Base-by-base conservation (phyloP, 2,113 vertebrate species). In the Malurus cyaneus region DNA sequence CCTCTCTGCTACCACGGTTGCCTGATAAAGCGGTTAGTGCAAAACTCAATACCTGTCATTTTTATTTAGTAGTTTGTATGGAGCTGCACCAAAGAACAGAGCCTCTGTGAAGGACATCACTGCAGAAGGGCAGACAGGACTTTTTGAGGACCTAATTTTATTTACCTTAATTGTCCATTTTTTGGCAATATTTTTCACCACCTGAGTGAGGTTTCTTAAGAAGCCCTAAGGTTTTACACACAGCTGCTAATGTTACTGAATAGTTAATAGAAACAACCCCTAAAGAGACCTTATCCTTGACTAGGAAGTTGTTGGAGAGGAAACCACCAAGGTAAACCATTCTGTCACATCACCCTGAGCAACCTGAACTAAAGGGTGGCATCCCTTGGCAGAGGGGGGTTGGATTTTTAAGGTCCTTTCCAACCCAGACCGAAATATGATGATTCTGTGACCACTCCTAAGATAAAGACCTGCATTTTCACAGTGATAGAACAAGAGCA, bases 1-100 rank as follows among this genome's bases (percentile, higher is more conserved):
- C 11, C 19, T 80, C 29, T 23, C 28, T 6, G 2, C 50, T 64
- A 36, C 31, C 15, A 1, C 2, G 0, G 59, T 42, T 4, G 1
- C 46, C 64, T 72, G 42, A 9, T 49, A 84, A 81, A 0, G 0
- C 1, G 2, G 53, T 32, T n/a, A 76, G 26, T 1, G 0, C 34
- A 85, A 53, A 53, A 8, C 5, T 62, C 1, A 0, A 36, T 56
- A 83, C 8, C 20, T 86, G 31, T 25, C 8, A 15, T 31, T 80
- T 72, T 80, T 64, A 49, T 80, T 92, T 44, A 76, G n/a, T 19
- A 47, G 19, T 76, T 80, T 53, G 36, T 42, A 56, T 3, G 1
- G 34, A 53, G 56, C n/a, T 88, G 19, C 42, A 60, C 29, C 16
- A 49, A 76, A 91, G 47, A 62, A 53, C 39, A 87, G 54, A 80